These are phyloP conservation scores for Echinops telfairi DNA, from an alignment of 2,113 vertebrate genomes.

Conservation along the genomic window DNA sequence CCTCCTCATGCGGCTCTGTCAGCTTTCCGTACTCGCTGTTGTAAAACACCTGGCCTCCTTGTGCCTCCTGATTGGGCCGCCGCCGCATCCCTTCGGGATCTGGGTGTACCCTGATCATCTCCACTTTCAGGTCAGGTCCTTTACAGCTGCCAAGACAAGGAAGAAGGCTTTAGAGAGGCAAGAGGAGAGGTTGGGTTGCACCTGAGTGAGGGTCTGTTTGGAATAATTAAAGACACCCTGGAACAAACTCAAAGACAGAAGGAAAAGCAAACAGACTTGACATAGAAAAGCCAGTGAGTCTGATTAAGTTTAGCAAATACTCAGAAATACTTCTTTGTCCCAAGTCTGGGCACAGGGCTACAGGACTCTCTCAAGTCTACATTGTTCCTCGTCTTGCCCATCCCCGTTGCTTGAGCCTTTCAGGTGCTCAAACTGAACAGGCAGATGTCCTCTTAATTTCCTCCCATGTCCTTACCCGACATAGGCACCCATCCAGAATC, in stretches of 20 bases:
- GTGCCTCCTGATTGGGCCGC: conserved; percentile 87
- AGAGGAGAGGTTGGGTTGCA: neutral
- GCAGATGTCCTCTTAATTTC: neutral
- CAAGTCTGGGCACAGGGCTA: neutral
- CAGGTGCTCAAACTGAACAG: neutral
- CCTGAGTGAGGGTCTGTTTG: neutral
- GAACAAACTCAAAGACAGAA: neutral
- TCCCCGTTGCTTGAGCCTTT: neutral
- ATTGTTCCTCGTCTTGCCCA: neutral
- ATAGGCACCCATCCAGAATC: neutral
- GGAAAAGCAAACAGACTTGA: neutral
- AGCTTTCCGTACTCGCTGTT: conserved; percentile 97
- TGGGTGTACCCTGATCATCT: conserved; percentile 82
- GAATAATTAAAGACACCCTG: neutral
- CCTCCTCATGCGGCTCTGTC: conserved; percentile 87
- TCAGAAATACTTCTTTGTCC: neutral
- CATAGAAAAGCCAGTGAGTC: neutral
- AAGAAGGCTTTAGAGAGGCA: conserved; percentile 6
- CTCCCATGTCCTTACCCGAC: neutral
- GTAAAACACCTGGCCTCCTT: conserved; percentile 96
- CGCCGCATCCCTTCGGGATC: conserved; percentile 85
- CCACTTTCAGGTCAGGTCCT: conserved; percentile 87
- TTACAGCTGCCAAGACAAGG: conserved; percentile 86
- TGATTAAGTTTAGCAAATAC: neutral
- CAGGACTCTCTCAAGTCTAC: neutral